Evolutionary conservation across 2,888 invertebrate genomes (phyloP).

Genomic region (Platyscelio sp.): DNA sequence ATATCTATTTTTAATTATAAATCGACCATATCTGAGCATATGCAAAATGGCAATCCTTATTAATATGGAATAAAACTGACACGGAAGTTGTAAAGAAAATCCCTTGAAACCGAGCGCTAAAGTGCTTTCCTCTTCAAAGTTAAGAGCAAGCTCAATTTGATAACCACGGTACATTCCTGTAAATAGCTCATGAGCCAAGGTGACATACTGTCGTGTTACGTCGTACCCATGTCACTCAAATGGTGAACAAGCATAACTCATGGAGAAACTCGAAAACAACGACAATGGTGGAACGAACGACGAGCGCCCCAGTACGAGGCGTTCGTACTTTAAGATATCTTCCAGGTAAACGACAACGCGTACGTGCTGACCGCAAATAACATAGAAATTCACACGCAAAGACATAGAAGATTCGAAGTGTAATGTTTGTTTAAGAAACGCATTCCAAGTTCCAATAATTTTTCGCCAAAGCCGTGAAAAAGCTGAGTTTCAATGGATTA

Average conservation of each 20-base stretch:
- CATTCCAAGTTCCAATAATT: constrained; percentile 12
- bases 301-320: neutral
- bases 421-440: constrained; percentile 22
- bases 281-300: neutral
- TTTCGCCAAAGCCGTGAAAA: constrained; percentile 19
- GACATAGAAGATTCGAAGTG: neutral
- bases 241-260: constrained; percentile 47
- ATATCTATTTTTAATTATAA: too few species aligned
- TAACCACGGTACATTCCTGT: constrained; percentile 14
- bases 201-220: constrained; percentile 28
- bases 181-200: constrained; percentile 37
- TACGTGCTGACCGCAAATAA: constrained; percentile 27
- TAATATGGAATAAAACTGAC: too few species aligned
- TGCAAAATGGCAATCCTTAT: too few species aligned
- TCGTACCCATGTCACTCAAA: constrained; percentile 39
- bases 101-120: too few species aligned
- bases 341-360: constrained; percentile 28
- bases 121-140: too few species aligned
- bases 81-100: too few species aligned
- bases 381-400: neutral
- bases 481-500: constrained; percentile 61
- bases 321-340: constrained; percentile 8
- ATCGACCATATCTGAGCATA: too few species aligned
- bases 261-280: constrained; percentile 28
- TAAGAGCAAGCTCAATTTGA: constrained; percentile 17